phyloP scores from a whole-genome alignment of 2,888 invertebrate species.

The Colostygia pectinataria region DNA sequence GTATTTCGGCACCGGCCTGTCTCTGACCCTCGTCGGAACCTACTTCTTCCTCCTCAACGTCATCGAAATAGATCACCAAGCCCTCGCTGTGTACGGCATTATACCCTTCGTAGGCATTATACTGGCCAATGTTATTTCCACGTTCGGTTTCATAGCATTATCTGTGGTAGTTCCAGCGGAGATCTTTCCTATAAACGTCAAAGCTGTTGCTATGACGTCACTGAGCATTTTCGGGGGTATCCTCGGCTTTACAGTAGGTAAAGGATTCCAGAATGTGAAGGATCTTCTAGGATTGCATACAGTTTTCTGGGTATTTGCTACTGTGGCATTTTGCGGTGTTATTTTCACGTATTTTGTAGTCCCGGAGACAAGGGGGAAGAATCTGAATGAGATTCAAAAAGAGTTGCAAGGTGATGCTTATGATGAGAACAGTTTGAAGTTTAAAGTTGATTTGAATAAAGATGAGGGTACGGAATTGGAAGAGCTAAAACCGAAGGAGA shows the following conservation, averaged over 20 bases:
- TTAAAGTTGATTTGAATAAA: conserved; percentile 7
- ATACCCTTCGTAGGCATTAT: conserved; percentile 64
- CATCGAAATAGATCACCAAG: conserved; percentile 21
- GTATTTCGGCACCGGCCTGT: conserved; percentile 49
- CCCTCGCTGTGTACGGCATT: conserved; percentile 37
- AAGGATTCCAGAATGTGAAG: conserved; percentile 69
- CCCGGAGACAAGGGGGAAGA: conserved; percentile 79
- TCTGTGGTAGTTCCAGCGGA: conserved; percentile 75
- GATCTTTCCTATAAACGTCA: conserved; percentile 78
- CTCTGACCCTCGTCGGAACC: conserved; percentile 44
- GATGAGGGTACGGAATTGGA: conserved; percentile 32
- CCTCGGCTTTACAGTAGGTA: conserved; percentile 67
- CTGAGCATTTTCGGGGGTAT: conserved; percentile 66
- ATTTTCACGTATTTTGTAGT: conserved; percentile 63
- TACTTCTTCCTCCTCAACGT: conserved; percentile 57
- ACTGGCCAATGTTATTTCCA: conserved; percentile 47
- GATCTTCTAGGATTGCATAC: conserved; percentile 63
- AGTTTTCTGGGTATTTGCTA: conserved; percentile 71
- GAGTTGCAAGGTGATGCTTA: conserved; percentile 58
- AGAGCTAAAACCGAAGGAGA: conserved; percentile 28
- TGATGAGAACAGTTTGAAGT: conserved; percentile 11
- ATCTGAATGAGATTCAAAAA: conserved; percentile 75
- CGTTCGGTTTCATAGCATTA: conserved; percentile 68
- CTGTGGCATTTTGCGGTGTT: conserved; percentile 64
- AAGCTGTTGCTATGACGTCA: conserved; percentile 73